A percentile compares a stretch with the other conserved stretches of the same genome.
These are phyloP conservation scores for Calephelis virginiensis DNA, from an alignment of 1,140 invertebrate species.

Conservation along the genomic window DNA sequence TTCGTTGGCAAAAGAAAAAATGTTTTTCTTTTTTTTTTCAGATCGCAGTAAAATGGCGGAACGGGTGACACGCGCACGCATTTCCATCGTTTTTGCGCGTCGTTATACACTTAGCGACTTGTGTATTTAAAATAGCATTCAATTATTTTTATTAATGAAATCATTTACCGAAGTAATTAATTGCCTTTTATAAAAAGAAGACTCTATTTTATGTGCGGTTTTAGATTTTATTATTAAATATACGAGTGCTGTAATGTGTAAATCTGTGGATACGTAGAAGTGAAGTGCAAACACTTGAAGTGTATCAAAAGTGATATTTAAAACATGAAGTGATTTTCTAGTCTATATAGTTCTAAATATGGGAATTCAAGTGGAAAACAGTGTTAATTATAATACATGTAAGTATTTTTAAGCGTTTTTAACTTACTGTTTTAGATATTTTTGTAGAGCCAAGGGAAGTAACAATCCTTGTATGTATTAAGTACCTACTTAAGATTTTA, in stretches of 20 bases:
- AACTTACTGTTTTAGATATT: too few relatives aligned
- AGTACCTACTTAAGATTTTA: too few relatives aligned
- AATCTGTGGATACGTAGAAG: constrained; percentile 22
- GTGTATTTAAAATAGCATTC: constrained; percentile 16
- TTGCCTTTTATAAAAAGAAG: not conserved
- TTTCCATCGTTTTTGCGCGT: constrained; percentile 12
- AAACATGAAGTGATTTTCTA: constrained; percentile 42
- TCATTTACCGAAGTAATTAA: not conserved
- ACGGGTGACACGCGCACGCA: constrained; percentile 10
- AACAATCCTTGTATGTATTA: too few relatives aligned
- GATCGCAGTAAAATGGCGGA: constrained; percentile 14
- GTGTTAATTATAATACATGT: constrained; percentile 68
- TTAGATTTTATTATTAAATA: constrained; percentile 16
- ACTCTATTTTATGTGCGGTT: not conserved
- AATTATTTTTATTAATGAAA: constrained; percentile 16
- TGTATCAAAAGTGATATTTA: constrained; percentile 35
- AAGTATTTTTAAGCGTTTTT: constrained; percentile 37
- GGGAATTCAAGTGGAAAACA: constrained; percentile 71
- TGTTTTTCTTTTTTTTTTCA: constrained; percentile 1
- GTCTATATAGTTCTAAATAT: constrained; percentile 39
- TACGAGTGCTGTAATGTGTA: constrained; percentile 4
- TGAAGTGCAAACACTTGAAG: constrained; percentile 37
- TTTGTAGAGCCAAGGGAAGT: too few relatives aligned
- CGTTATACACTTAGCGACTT: not conserved
- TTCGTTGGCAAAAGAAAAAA: constrained; percentile 5